Percentiles rank a stretch among this genome's conserved stretches.
Evolutionary conservation across 2,888 invertebrate species (phyloP).

Genomic region (Dicycla oo): DNA sequence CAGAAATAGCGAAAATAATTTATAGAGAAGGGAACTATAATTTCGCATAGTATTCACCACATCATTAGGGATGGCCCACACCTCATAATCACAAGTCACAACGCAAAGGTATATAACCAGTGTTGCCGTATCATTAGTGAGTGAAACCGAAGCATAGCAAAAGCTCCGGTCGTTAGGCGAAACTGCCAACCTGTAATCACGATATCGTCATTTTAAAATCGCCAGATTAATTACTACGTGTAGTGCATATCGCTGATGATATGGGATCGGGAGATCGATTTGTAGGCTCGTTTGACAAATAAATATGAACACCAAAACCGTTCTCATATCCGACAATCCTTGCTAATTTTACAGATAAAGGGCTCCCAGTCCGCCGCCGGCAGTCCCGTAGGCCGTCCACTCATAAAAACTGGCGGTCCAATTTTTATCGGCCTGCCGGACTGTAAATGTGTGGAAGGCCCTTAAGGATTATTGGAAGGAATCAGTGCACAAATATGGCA

Average conservation of each 20-base stretch:
- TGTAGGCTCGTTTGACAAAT: neutral
- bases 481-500: neutral
- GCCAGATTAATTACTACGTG: conserved; percentile 34
- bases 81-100: conserved; percentile 28
- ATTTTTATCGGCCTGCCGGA: too few species aligned
- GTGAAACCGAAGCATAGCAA: conserved; percentile 6
- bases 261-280: conserved; percentile 3
- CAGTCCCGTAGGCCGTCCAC: too few species aligned
- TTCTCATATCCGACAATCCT: neutral
- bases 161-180: conserved; percentile 22
- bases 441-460: too few species aligned
- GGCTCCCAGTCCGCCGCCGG: too few species aligned
- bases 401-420: too few species aligned
- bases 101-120: conserved; percentile 12
- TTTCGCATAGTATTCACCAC: conserved; percentile 23
- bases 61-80: conserved; percentile 32
- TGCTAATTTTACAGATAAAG: neutral
- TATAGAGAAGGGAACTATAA: conserved; percentile 2
- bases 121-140: conserved; percentile 35
- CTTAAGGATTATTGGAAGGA: neutral
- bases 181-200: conserved; percentile 15
- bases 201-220: conserved; percentile 26
- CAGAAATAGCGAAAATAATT: conserved; percentile 13
- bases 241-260: conserved; percentile 3
- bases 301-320: neutral